Percentiles rank a stretch among this genome's conserved stretches.
Evolutionary conservation across 1,140 invertebrate genomes (phyloP).

Genomic region (Maconellicoccus hirsutus): DNA sequence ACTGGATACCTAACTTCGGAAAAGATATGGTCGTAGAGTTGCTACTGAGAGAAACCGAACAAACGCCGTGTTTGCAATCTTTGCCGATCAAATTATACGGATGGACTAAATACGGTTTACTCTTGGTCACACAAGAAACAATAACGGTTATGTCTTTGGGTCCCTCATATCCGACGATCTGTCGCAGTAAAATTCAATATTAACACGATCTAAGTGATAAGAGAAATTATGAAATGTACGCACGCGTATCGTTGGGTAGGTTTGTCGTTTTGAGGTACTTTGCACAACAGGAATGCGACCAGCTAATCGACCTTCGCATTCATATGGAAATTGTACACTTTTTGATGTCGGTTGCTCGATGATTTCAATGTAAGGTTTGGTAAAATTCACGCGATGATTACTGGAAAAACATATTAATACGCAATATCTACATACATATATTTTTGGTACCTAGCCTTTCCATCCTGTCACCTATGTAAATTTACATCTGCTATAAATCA

Average conservation of each 20-base stretch:
- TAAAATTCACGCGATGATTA: neutral
- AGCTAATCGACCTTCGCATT: conserved; percentile 90
- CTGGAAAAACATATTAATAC: too few species aligned
- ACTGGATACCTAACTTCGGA: conserved; percentile 90
- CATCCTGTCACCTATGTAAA: too few species aligned
- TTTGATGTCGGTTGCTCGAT: conserved; percentile 84
- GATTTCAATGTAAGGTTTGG: conserved; percentile 57
- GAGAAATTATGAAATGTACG: neutral
- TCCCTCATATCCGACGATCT: conserved; percentile 26
- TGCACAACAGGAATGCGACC: conserved; percentile 84
- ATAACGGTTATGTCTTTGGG: conserved; percentile 57
- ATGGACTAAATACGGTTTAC: conserved; percentile 74
- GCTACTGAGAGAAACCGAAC: conserved; percentile 65
- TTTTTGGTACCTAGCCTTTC: too few species aligned
- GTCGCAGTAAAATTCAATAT: too few species aligned
- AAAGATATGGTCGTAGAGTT: conserved; percentile 71
- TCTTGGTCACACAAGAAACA: conserved; percentile 91
- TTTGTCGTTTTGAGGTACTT: conserved; percentile 80
- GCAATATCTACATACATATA: too few species aligned
- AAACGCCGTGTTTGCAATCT: conserved; percentile 87
- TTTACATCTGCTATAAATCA: too few species aligned
- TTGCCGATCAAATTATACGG: conserved; percentile 93
- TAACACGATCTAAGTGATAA: conserved; percentile 25
- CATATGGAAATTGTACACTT: conserved; percentile 76
- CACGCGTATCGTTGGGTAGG: conserved; percentile 78